These are phyloP conservation scores for Eudyptes chrysolophus DNA, from an alignment of 2,113 vertebrate genomes.

Conservation along the genomic window DNA sequence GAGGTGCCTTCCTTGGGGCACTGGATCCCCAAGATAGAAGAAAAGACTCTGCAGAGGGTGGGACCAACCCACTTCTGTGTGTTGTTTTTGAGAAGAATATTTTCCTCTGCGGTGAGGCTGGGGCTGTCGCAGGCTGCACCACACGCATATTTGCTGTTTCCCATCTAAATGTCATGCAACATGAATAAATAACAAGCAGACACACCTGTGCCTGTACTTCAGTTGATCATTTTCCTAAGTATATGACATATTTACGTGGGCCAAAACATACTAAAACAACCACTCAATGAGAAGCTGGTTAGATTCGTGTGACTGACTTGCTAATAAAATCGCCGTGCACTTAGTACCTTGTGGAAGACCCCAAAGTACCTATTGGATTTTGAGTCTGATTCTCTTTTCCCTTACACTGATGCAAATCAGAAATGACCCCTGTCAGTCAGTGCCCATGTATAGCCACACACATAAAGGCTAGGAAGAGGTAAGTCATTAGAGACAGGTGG, in stretches of 20 bases:
- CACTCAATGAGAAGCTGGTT: not conserved
- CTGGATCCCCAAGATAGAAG: not conserved
- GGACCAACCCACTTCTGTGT: not conserved
- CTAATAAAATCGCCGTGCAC: not conserved
- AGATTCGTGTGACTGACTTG: not conserved
- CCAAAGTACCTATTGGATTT: not conserved
- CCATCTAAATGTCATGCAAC: not conserved
- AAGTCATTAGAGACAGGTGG: not conserved
- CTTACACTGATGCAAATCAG: not conserved
- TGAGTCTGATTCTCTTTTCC: not conserved
- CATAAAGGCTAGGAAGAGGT: not conserved
- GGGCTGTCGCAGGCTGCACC: not conserved
- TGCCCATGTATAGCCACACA: not conserved
- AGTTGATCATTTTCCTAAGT: slow-evolving; percentile 35
- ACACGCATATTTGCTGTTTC: not conserved
- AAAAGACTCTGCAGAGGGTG: not conserved
- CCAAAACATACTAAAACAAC: slow-evolving; percentile 22
- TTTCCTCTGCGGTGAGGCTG: not conserved
- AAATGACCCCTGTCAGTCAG: not conserved
- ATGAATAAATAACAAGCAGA: slow-evolving; percentile 21
- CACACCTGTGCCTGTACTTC: not conserved
- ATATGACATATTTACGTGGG: not conserved
- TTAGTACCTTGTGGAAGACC: not conserved
- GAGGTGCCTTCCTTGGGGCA: not conserved
- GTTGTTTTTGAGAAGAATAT: not conserved